A percentile compares a stretch with the other conserved stretches of the same genome.
phyloP scores from a whole-genome alignment of 2,888 invertebrate genomes.

The Acrocyrtus sp. region DNA sequence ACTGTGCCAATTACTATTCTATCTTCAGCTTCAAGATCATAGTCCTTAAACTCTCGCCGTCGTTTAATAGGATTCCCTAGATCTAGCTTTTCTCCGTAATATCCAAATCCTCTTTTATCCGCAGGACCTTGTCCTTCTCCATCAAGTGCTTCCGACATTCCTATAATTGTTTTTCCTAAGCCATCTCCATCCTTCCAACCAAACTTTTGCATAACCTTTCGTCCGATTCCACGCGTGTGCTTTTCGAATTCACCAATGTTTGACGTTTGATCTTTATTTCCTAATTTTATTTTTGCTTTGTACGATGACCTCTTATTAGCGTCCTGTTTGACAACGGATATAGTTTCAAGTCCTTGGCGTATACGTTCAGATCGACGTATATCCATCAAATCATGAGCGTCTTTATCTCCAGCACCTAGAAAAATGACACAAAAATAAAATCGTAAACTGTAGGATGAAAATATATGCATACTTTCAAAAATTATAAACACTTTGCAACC shows the following conservation, averaged over 20 bases:
- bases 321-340: conserved; percentile 39
- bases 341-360: conserved; percentile 60
- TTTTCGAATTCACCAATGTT: conserved; percentile 67
- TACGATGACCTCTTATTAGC: conserved; percentile 3
- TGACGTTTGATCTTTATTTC: neutral
- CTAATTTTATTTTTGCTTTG: conserved; percentile 8
- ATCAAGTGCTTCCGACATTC: conserved; percentile 57
- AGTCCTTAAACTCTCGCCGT: conserved; percentile 39
- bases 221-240: conserved; percentile 68
- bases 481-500: neutral
- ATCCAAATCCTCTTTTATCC: conserved; percentile 60
- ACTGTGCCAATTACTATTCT: conserved; percentile 60
- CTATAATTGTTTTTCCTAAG: conserved; percentile 65
- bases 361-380: conserved; percentile 65
- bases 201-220: conserved; percentile 67
- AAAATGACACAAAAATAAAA: conserved; percentile 15
- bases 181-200: conserved; percentile 70
- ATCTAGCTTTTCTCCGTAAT: conserved; percentile 60
- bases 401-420: conserved; percentile 67
- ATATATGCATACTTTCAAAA: too few relatives aligned
- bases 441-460: neutral
- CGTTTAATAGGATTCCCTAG: conserved; percentile 33
- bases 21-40: conserved; percentile 45
- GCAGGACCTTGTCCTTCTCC: conserved; percentile 57
- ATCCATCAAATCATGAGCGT: conserved; percentile 67